Conservation (phyloP, 2,888 invertebrate genomes). For the Parnassius glacialis region DNA sequence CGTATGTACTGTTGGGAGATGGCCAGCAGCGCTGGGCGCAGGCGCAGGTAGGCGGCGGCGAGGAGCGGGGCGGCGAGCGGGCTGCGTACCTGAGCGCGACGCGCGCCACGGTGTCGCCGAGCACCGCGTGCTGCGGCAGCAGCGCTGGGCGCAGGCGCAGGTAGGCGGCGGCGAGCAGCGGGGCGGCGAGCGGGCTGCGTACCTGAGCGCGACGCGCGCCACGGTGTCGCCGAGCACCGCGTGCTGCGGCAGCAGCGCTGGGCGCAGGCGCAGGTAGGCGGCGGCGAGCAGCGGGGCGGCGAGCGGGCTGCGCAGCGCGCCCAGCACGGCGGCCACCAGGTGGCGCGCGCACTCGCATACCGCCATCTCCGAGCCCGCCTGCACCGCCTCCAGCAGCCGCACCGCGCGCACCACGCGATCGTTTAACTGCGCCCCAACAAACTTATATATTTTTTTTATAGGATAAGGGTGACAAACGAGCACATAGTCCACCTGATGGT, state of each 20-base stretch:
- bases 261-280: conserved; percentile 82
- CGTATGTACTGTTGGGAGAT: conserved; percentile 81
- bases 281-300: conserved; percentile 85
- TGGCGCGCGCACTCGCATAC: conserved; percentile 48
- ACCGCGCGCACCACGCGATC: conserved; percentile 71
- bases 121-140: conserved; percentile 56
- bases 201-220: conserved; percentile 86
- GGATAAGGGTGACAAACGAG: too few species aligned
- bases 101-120: conserved; percentile 84
- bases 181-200: conserved; percentile 84
- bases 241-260: conserved; percentile 58
- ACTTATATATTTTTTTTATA: too few species aligned
- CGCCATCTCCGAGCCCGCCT: conserved; percentile 68
- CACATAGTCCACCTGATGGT: too few species aligned
- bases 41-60: conserved; percentile 71
- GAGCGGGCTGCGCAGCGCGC: conserved; percentile 87
- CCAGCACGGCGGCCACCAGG: conserved; percentile 69
- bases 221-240: conserved; percentile 80
- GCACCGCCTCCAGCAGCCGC: conserved; percentile 63
- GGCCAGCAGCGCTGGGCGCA: conserved; percentile 82
- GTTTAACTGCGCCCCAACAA: conserved; percentile 45
- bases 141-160: conserved; percentile 77
- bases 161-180: conserved; percentile 82
- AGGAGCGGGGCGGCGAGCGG: background rate
- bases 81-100: conserved; percentile 86